Evolutionary conservation across 2,888 invertebrate species (phyloP), one percentile per base, ranked within the genome.

Genomic region (Cephus nigrinus): DNA sequence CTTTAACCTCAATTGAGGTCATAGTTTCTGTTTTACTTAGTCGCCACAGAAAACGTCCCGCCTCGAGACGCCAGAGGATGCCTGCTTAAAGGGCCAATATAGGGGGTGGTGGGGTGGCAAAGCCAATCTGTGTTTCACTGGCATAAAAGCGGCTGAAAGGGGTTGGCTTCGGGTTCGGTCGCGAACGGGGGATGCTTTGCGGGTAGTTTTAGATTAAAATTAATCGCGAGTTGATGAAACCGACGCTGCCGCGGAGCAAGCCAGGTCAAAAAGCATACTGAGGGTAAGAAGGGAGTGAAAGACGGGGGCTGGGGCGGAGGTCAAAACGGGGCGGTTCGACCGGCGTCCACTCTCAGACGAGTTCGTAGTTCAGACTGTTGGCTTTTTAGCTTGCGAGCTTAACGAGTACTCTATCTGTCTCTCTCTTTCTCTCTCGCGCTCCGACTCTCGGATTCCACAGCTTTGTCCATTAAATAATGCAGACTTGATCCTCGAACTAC

Each of bases 201-300:
- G 85, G 85, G 84, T 84, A 84, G 86, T 87, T 88, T 85, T 85
- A 87, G 86, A 89, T 89, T 89, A 88, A 88, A 89, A 89, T 89
- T 89, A 89, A 89, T 87, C 85, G 85, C 83, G 82, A 86, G 86
- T 85, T 88, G 87, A 88, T 89, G 89, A 88, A 84, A 78, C 69
- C 76, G 78, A 55, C 74, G 34, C 33, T 23, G 36, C 30, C 30
- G 71, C 12, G 23, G 71, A 71, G 71, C 9, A 23, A 55, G 23
- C 23, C 23, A 55, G 55, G 55, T 23, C 55, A 23, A 55, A 23
- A 55, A 55, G 55, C 23, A 55, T 23, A 55, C 55, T 1, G 71
- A 15, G 31, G 71, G 68, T 78, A 78, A 86, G 84, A 80, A 84
- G 82, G 85, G 85, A 86, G 86, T 85, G 82, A 82, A 82, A 82